Evolutionary conservation across 2,113 vertebrate genomes (phyloP).

Genomic region (Nannospalax galili): DNA sequence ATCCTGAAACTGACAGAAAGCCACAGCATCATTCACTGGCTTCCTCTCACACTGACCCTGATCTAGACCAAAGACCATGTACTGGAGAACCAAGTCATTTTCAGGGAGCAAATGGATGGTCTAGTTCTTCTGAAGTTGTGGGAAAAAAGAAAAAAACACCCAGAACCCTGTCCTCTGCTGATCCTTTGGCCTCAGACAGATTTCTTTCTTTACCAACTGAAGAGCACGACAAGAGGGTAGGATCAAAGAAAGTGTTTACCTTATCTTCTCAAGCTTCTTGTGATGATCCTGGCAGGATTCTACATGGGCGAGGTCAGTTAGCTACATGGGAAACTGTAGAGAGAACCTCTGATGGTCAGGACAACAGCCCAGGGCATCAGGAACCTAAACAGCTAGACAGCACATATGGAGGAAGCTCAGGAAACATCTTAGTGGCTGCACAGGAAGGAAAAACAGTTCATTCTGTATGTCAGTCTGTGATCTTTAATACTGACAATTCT

Average conservation of each 20-base stretch:
- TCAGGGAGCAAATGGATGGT: slow-evolving; percentile 52
- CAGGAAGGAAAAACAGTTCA: slow-evolving; percentile 60
- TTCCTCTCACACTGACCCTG: background rate
- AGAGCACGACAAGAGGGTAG: background rate
- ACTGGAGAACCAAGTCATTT: slow-evolving; percentile 21
- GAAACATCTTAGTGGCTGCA: background rate
- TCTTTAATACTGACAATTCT: slow-evolving; percentile 28
- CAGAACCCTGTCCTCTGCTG: background rate
- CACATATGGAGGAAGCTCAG: background rate
- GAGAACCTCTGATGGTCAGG: background rate
- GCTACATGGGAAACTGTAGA: background rate
- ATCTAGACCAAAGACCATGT: background rate
- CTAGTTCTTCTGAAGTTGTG: slow-evolving; percentile 60
- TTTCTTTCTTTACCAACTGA: slow-evolving; percentile 24
- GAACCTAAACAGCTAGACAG: background rate
- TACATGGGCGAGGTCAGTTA: background rate
- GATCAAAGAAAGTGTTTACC: background rate
- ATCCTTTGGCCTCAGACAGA: slow-evolving; percentile 22
- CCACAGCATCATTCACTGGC: background rate
- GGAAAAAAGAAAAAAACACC: slow-evolving; percentile 42
- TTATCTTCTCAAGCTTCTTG: slow-evolving; percentile 46
- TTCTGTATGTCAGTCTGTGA: slow-evolving; percentile 66
- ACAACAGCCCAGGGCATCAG: background rate
- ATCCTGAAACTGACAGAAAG: background rate
- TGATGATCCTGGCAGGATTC: background rate